Evolutionary conservation across 1,140 invertebrate species (phyloP).

Genomic region (Battus philenor): DNA sequence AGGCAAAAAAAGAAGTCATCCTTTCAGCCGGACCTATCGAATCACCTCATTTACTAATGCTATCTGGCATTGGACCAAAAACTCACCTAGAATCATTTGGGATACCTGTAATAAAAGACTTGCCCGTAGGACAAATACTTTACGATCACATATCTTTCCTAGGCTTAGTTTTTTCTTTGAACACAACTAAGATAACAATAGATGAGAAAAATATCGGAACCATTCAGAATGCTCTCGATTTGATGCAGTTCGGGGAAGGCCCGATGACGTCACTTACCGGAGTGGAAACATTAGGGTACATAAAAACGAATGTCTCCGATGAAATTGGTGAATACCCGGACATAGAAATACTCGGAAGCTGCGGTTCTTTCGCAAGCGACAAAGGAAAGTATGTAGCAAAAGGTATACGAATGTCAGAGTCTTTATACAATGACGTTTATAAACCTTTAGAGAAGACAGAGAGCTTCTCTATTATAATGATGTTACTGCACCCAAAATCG

Average conservation of each 20-base stretch:
- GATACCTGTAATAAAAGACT: constrained; percentile 80
- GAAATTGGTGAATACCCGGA: constrained; percentile 77
- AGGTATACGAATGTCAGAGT: constrained; percentile 75
- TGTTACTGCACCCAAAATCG: constrained; percentile 85
- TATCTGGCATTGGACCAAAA: constrained; percentile 87
- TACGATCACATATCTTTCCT: constrained; percentile 85
- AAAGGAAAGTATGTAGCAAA: constrained; percentile 77
- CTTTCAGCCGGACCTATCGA: constrained; percentile 85
- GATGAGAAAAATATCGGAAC: constrained; percentile 67
- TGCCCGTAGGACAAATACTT: constrained; percentile 82
- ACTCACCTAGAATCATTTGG: constrained; percentile 79
- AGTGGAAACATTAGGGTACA: constrained; percentile 80
- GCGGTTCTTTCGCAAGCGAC: constrained; percentile 78
- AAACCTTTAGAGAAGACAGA: constrained; percentile 77
- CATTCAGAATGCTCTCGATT: constrained; percentile 64
- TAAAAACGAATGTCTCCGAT: constrained; percentile 77
- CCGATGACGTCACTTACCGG: constrained; percentile 76
- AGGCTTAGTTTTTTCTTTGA: constrained; percentile 78
- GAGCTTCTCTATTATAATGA: constrained; percentile 81
- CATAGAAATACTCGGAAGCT: constrained; percentile 78
- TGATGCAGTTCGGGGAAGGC: constrained; percentile 71
- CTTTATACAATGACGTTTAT: constrained; percentile 77
- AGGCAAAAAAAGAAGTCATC: constrained; percentile 82
- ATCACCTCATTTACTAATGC: constrained; percentile 87
- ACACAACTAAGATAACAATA: constrained; percentile 62